These are phyloP conservation scores for Chymomyza costata DNA, from an alignment of 1,140 invertebrate species.

Conservation along the genomic window DNA sequence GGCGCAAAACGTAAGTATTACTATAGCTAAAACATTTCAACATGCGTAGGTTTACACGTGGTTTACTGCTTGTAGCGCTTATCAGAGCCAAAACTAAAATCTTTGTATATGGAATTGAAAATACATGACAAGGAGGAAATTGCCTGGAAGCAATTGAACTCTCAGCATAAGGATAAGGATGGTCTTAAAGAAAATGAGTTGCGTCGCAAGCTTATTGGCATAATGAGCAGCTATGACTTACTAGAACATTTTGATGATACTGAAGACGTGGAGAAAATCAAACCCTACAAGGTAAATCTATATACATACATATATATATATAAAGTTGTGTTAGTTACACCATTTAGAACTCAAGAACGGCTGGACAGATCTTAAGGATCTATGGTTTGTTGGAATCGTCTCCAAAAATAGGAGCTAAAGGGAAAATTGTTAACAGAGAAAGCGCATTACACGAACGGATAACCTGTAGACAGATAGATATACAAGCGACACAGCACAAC, in stretches of 20 bases:
- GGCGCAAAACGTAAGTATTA: constrained; percentile 83
- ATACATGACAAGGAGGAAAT: constrained; percentile 95
- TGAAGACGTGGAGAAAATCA: constrained; percentile 78
- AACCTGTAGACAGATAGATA: too few relatives aligned
- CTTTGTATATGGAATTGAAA: constrained; percentile 90
- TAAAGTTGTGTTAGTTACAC: too few relatives aligned
- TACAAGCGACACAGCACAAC: too few relatives aligned
- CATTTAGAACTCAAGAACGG: too few relatives aligned
- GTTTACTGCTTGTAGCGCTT: constrained; percentile 80
- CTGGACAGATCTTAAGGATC: too few relatives aligned
- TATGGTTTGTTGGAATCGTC: too few relatives aligned
- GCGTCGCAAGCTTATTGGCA: constrained; percentile 85
- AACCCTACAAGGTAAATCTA: constrained; percentile 76
- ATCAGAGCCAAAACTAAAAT: constrained; percentile 88
- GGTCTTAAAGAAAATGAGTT: constrained; percentile 89
- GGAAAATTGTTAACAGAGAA: too few relatives aligned
- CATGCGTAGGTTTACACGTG: background rate
- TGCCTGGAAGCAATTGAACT: constrained; percentile 86
- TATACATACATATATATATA: too few relatives aligned
- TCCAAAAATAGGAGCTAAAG: too few relatives aligned
- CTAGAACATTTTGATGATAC: constrained; percentile 87
- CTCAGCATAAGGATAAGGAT: constrained; percentile 89
- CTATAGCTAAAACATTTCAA: background rate
- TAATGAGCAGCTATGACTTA: constrained; percentile 89
- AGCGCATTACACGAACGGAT: too few relatives aligned